These are phyloP conservation scores for Bagarius yarrelli DNA, from an alignment of 2,113 vertebrate species.

Conservation along the genomic window DNA sequence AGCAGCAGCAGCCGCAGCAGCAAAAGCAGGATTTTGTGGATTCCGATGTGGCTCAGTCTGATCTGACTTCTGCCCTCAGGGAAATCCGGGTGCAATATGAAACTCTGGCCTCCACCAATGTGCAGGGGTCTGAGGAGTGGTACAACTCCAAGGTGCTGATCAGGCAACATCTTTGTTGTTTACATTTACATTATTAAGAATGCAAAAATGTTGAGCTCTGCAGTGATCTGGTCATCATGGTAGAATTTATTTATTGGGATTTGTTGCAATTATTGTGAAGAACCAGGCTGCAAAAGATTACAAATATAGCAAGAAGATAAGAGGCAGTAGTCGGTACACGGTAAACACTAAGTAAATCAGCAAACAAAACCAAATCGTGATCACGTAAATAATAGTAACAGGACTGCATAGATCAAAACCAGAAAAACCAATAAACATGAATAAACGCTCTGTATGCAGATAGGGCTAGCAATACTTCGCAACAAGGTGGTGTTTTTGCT, in stretches of 20 bases:
- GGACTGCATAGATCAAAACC: too few species aligned
- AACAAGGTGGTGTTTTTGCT: too few species aligned
- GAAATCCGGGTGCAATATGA: conserved; percentile 95
- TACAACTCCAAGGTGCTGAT: conserved; percentile 92
- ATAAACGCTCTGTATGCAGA: too few species aligned
- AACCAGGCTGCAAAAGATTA: too few species aligned
- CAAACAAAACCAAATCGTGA: too few species aligned
- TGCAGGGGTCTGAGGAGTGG: conserved; percentile 94
- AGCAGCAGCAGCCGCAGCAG: conserved; percentile 81
- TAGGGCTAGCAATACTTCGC: too few species aligned
- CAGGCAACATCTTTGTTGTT: neutral
- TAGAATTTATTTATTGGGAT: neutral
- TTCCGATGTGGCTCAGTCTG: conserved; percentile 90
- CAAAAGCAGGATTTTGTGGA: conserved; percentile 90
- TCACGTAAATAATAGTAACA: too few species aligned
- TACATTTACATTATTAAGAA: too few species aligned
- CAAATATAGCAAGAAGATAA: too few species aligned
- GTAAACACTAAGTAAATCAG: too few species aligned
- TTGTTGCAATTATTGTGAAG: conserved; percentile 7
- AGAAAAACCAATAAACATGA: too few species aligned
- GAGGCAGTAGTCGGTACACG: too few species aligned
- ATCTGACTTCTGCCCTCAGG: conserved; percentile 90
- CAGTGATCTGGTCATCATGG: neutral
- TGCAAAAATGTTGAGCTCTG: neutral
- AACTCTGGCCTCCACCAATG: conserved; percentile 91